Base-by-base conservation (phyloP, 2,888 invertebrate species). In the Latrodectus hesperus region DNA sequence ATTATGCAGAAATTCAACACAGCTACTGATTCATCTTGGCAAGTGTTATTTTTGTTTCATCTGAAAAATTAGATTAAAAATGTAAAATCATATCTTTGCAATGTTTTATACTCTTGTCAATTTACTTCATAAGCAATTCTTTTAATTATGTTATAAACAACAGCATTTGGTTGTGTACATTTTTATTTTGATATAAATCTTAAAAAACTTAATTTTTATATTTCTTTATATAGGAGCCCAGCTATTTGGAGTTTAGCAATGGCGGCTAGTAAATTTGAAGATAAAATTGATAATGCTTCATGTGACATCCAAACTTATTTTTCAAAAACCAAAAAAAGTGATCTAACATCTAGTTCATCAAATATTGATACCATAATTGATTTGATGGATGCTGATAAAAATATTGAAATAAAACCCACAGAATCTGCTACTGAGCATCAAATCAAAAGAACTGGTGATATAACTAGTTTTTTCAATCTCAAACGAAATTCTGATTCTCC, bases 261-360 rank as follows among this genome's bases (percentile, higher is more conserved):
- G 64, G 55, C 81, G 26, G 89, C 89, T n/a, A 79, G 88, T 74
- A 89, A 84, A 71, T 89, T 89, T 71, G 87, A 89, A 74, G 89
- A 89, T 52, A 87, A 52, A 51, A 12, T 84, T 10, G 71, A 83
- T 60, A 55, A 49, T 22, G 52, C 26, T n/a, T 68, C 75, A 11
- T 64, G 53, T 38, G 79, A 87, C 53, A 89, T 89, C n/a, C 79
- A 83, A 38, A 72, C 78, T 12, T 89, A 87, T 53, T 89, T 89
- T 55, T 70, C 12, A 14, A 65, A 16, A 2, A 68, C 9, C 38
- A 53, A 70, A 38, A 75, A 74, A 68, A 38, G 17, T 8, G 9
- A 16, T 9, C 17, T 68, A 12, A 26, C 52, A 17, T 3, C 38
- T 11, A 53, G 38, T 38, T 16, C 53, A 64, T 84, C 77, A n/a